These are phyloP conservation scores for Cephonodes hylas DNA, from an alignment of 2,888 invertebrate species.

Conservation along the genomic window DNA sequence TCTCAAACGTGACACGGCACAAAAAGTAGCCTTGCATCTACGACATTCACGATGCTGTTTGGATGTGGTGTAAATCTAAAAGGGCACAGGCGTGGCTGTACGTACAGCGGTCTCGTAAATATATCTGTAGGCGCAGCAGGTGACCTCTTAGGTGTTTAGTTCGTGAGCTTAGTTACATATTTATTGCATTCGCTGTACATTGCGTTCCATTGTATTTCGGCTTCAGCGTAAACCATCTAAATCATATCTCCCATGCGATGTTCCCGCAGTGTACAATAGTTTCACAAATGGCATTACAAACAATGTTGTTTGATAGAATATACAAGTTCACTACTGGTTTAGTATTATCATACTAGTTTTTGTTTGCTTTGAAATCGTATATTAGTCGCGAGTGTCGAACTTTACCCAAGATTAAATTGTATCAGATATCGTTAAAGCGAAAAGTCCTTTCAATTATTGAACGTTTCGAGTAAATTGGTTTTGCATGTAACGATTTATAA, in stretches of 20 bases:
- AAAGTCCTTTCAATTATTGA: neutral
- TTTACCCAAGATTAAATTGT: neutral
- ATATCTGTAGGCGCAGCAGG: conserved; percentile 74
- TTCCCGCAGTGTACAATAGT: neutral
- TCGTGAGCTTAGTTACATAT: conserved; percentile 60
- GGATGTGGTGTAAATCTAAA: conserved; percentile 67
- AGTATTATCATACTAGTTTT: neutral
- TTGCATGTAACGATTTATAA: neutral
- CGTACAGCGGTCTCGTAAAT: conserved; percentile 59
- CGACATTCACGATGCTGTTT: conserved; percentile 61
- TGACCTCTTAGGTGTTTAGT: conserved; percentile 73
- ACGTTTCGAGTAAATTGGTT: neutral
- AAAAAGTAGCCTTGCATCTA: conserved; percentile 47
- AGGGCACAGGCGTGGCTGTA: conserved; percentile 72
- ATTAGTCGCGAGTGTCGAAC: neutral
- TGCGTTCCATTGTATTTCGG: conserved; percentile 38
- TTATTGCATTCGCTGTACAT: conserved; percentile 51
- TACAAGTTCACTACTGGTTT: neutral
- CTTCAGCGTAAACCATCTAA: conserved; percentile 14
- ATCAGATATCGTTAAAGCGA: neutral
- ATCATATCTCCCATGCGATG: conserved; percentile 12
- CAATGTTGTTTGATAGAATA: conserved; percentile 1
- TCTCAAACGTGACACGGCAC: conserved; percentile 27
- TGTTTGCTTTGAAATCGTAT: neutral
- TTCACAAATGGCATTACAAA: conserved; percentile 6